Evolutionary conservation across 2,888 invertebrate species (phyloP), one percentile per base, ranked within the genome.

Genomic region (Megamerina dolium): DNA sequence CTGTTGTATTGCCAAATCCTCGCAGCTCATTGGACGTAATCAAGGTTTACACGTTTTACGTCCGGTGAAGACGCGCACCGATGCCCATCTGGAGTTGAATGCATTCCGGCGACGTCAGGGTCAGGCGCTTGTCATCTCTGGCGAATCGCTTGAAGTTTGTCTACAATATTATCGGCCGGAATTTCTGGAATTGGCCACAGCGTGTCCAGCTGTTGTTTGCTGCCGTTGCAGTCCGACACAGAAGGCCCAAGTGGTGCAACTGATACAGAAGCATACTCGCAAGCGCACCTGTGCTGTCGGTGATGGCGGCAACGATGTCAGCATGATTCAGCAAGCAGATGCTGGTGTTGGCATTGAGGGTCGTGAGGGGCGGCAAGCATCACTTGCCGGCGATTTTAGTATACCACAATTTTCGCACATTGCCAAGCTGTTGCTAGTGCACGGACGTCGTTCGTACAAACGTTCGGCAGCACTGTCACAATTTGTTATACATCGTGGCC

Each of bases 401-500:
- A 83, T 95, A 60, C 85, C 87, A 4, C 86, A 91, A 70, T 95
- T 97, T 73, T 81, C 85, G 41, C 80, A 83, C 61, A 80, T 96
- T 55, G 85, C 86, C 30, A 80, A 87, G 21, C 75, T 96, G 45
- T 73, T 95, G 46, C 73, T 97, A 48, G 91, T 96, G 13, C 95
- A 96, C 68, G 96, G 96, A 0, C 78, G 95, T 38, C 81, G 94
- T 60, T 85, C 92, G 46, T 89, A 90, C 67, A 93, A 95, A 76
- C 79, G 99, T 41, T 96, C 96, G 0, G 94, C 97, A n/a, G 88
- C 95, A 4, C 78, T 99, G 14, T 90, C 92, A 54, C 95, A 99
- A 70, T 99, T 99, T 73, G 96, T 99, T 43, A 97, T 99, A 65
- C 99, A 99, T 72, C 81, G 96, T 41, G 99, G 99, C 31, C 79